Percentiles rank a stretch among this genome's conserved stretches.
phyloP scores from a whole-genome alignment of 2,113 vertebrate genomes.

The Cyprinodon variegatus region DNA sequence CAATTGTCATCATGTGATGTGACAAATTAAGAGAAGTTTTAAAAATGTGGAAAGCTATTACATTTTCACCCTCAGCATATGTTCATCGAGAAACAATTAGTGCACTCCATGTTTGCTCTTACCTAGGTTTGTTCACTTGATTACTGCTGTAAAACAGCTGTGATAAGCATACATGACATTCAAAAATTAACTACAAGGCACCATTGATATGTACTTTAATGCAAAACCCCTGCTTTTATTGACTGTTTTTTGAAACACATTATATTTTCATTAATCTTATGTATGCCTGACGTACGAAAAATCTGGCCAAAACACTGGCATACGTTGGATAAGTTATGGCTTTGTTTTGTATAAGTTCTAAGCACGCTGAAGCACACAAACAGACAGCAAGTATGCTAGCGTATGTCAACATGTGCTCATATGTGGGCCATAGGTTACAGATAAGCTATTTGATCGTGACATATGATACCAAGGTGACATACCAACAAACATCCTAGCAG shows the following conservation, averaged over 20 bases:
- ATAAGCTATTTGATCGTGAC: too few species aligned
- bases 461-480: too few species aligned
- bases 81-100: conserved; percentile 3
- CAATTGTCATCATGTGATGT: neutral
- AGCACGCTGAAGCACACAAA: too few species aligned
- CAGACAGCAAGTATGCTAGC: too few species aligned
- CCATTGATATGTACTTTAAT: neutral
- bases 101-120: neutral
- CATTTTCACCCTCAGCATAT: neutral
- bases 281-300: too few species aligned
- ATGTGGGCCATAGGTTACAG: too few species aligned
- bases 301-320: too few species aligned
- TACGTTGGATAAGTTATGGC: too few species aligned
- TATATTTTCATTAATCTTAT: neutral
- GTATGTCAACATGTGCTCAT: too few species aligned
- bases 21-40: conserved; percentile 10
- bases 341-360: too few species aligned
- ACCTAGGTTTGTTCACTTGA: neutral
- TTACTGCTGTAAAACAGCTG: neutral
- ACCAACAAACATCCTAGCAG: too few species aligned
- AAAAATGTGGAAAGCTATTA: neutral
- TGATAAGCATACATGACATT: neutral
- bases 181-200: neutral
- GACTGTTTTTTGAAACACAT: neutral
- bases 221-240: neutral